phyloP scores from a whole-genome alignment of 2,113 vertebrate species.

The Vimba vimba region DNA sequence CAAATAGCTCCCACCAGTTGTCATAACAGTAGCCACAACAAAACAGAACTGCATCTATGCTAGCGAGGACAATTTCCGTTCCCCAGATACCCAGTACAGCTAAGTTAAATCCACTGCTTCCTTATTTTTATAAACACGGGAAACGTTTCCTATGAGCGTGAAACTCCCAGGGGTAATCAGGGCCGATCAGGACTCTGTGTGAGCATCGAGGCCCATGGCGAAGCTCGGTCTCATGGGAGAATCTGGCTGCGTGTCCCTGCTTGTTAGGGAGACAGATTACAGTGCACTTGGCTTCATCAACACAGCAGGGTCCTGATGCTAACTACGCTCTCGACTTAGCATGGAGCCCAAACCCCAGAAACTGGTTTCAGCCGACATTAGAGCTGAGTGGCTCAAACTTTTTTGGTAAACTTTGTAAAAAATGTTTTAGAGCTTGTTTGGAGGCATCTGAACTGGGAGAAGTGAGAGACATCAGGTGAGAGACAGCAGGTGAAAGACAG shows the following conservation, averaged over 20 bases:
- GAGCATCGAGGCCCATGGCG: conserved; percentile 44
- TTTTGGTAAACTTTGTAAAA: conserved; percentile 1
- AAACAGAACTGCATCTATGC: conserved; percentile 44
- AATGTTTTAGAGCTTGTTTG: background rate
- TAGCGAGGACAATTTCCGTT: background rate
- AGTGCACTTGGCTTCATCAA: conserved; percentile 49
- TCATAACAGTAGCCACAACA: conserved; percentile 49
- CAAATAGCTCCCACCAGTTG: conserved; percentile 42
- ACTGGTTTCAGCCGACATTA: background rate
- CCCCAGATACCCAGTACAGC: background rate
- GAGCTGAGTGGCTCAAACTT: conserved; percentile 14
- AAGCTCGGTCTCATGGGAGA: conserved; percentile 33
- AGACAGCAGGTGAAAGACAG: conserved; percentile 6
- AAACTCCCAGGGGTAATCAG: conserved; percentile 56
- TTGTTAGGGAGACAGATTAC: conserved; percentile 58
- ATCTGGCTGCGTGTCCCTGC: conserved; percentile 48
- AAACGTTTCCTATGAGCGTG: conserved; percentile 16
- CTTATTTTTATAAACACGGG: conserved; percentile 46
- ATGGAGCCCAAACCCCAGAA: conserved; percentile 14
- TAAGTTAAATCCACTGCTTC: conserved; percentile 22
- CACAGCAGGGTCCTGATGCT: conserved; percentile 49
- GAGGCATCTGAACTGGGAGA: background rate
- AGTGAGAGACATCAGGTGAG: background rate
- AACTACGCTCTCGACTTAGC: conserved; percentile 33
- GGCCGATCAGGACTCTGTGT: conserved; percentile 40